Base-by-base conservation (phyloP, 2,797 vertebrate species). In the Sciaenops ocellatus region DNA sequence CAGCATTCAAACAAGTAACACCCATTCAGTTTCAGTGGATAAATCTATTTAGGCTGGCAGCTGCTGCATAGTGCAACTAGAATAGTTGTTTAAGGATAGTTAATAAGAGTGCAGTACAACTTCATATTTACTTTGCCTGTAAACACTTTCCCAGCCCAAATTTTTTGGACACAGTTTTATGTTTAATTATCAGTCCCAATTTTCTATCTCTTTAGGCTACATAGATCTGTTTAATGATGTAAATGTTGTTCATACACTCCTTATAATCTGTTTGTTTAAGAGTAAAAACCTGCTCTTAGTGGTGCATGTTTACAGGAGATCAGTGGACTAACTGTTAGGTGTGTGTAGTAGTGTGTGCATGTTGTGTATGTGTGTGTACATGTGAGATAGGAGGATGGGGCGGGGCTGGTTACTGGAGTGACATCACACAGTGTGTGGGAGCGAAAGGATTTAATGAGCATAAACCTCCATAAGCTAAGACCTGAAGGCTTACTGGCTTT, bases 401-500 rank as follows among this genome's bases (percentile, higher is more conserved):
- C 55, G 42, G 50, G 26, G 47, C 60, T 62, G 22, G 51, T 62
- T 66, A 63, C 41, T 59, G 57, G 15, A 54, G 55, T 87, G 82
- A 89, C 82, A 83, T 89, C 89, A 85, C 59, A 8, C 68, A 67
- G 47, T 20, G 82, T 80, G 77, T 70, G 77, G 48, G 54, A 83
- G 79, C 17, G 67, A 79, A 88, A 90, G 85, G 88, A 93, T 88
- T 86, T 90, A 84, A 92, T 87, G 78, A 89, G 74, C 78, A 81
- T 91, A 92, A 93, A 90, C 63, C 87, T 89, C 65, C 65, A 86
- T 91, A 86, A 91, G 88, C 90, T 91, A 61, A 73, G 44, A 87
- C 80, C 85, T 85, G 72, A 77, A 86, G 86, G 85, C 86, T 93
- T 93, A 93, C 83, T 83, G 89, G 86, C 90, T 93, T 89, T 87